phyloP scores from a whole-genome alignment of 2,888 invertebrate species.

The Lepidochitona cinerea region DNA sequence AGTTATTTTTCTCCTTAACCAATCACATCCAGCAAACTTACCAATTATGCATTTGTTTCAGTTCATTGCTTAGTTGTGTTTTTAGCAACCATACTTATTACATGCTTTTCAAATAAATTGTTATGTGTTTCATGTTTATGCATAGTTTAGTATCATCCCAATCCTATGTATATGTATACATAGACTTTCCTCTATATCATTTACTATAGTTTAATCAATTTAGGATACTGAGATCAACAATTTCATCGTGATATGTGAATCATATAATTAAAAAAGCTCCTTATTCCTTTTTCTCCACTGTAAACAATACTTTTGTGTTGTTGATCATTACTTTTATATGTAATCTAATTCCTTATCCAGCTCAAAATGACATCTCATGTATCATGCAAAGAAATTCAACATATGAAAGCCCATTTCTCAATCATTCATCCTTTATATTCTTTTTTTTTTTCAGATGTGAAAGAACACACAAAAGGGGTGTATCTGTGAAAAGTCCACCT shows the following conservation, averaged over 20 bases:
- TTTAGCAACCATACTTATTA: not conserved
- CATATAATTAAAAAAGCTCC: not conserved
- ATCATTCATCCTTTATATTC: too few species aligned
- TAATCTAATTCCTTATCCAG: not conserved
- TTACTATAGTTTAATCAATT: not conserved
- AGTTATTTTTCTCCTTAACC: not conserved
- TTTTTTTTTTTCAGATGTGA: constrained; percentile 32
- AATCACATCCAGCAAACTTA: not conserved
- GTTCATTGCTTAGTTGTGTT: not conserved
- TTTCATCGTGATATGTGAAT: not conserved
- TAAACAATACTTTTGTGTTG: not conserved
- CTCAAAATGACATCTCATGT: not conserved
- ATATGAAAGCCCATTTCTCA: not conserved
- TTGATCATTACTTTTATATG: not conserved
- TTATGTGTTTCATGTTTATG: not conserved
- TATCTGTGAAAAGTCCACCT: not conserved
- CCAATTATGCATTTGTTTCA: not conserved
- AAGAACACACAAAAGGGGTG: constrained; percentile 23
- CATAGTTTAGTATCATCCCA: not conserved
- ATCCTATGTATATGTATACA: too few species aligned
- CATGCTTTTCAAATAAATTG: not conserved
- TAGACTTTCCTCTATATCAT: not conserved
- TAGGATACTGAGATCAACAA: not conserved
- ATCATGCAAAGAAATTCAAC: not conserved
- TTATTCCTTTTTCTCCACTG: not conserved